Percentiles rank a stretch among this genome's conserved stretches.
Conservation (phyloP, 2,888 invertebrate species). For the Lasioglossum villosulum region DNA sequence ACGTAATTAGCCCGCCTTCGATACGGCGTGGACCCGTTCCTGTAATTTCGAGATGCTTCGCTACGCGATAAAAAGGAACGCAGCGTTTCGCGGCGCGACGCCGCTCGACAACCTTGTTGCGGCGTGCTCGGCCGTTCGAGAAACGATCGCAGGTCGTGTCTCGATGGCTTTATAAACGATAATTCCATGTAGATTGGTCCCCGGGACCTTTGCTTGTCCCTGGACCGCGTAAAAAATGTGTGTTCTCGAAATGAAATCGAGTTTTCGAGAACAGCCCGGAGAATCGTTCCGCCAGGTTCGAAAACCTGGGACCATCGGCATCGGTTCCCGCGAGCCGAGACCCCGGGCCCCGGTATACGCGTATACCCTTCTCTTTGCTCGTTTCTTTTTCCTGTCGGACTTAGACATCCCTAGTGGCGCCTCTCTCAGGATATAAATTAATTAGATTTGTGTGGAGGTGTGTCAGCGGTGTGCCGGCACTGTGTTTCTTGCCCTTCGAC, state of each 20-base stretch:
- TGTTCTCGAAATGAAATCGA: constrained; percentile 3
- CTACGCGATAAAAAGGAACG: background rate
- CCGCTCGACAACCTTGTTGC: background rate
- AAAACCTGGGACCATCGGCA: constrained; percentile 26
- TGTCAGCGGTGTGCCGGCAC: constrained; percentile 78
- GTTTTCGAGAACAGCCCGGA: background rate
- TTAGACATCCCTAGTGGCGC: constrained; percentile 78
- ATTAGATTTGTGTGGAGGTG: constrained; percentile 84
- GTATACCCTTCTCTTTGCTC: constrained; percentile 33
- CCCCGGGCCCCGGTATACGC: constrained; percentile 24
- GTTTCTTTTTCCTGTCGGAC: constrained; percentile 61
- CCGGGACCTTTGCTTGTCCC: background rate
- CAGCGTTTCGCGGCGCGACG: background rate
- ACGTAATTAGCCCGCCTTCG: constrained; percentile 17
- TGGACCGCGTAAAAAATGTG: background rate
- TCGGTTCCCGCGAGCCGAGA: constrained; percentile 37
- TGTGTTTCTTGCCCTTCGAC: constrained; percentile 68
- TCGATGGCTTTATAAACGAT: background rate
- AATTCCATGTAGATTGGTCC: background rate
- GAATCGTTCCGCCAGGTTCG: constrained; percentile 10
- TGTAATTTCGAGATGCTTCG: background rate
- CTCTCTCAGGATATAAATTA: constrained; percentile 83
- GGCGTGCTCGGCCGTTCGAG: background rate
- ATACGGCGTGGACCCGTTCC: background rate
- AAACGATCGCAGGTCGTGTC: background rate